Evolutionary conservation across 2,888 invertebrate genomes (phyloP).

Genomic region (Eupeodes latifasciatus): DNA sequence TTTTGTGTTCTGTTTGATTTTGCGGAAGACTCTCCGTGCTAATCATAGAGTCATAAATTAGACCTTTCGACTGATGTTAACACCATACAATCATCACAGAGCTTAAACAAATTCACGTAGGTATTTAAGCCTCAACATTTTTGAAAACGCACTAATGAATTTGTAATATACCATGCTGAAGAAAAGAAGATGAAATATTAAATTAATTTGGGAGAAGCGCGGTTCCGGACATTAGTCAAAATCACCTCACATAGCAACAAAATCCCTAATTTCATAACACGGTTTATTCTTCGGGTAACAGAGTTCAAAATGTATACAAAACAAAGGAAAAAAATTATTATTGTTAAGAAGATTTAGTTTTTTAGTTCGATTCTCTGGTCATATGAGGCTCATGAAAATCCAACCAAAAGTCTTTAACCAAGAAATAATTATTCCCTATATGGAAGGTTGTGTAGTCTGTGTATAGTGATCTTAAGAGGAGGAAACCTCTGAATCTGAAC

Average conservation of each 20-base stretch:
- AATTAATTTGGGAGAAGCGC: slow-evolving; percentile 39
- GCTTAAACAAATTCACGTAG: slow-evolving; percentile 61
- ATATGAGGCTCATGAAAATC: neutral
- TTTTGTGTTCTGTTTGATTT: slow-evolving; percentile 18
- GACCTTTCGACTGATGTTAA: slow-evolving; percentile 55
- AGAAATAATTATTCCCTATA: neutral
- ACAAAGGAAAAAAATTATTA: neutral
- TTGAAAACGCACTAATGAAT: slow-evolving; percentile 62
- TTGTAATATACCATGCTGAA: slow-evolving; percentile 43
- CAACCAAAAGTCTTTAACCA: slow-evolving; percentile 4
- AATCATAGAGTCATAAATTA: slow-evolving; percentile 64
- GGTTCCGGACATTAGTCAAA: slow-evolving; percentile 34
- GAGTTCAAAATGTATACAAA: neutral
- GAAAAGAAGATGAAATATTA: slow-evolving; percentile 43
- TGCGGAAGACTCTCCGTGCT: slow-evolving; percentile 33
- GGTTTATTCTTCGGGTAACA: neutral
- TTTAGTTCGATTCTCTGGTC: neutral
- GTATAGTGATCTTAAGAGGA: slow-evolving; percentile 1
- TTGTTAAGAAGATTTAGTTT: neutral
- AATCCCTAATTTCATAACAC: slow-evolving; percentile 49
- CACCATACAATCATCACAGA: slow-evolving; percentile 61
- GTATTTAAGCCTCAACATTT: slow-evolving; percentile 34
- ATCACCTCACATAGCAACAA: slow-evolving; percentile 9
- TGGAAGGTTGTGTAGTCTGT: slow-evolving; percentile 35
- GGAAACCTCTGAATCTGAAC: neutral